Percentiles rank a stretch among this genome's conserved stretches.
Conservation (phyloP, 2,888 invertebrate species). For the Mesoligia furuncula region DNA sequence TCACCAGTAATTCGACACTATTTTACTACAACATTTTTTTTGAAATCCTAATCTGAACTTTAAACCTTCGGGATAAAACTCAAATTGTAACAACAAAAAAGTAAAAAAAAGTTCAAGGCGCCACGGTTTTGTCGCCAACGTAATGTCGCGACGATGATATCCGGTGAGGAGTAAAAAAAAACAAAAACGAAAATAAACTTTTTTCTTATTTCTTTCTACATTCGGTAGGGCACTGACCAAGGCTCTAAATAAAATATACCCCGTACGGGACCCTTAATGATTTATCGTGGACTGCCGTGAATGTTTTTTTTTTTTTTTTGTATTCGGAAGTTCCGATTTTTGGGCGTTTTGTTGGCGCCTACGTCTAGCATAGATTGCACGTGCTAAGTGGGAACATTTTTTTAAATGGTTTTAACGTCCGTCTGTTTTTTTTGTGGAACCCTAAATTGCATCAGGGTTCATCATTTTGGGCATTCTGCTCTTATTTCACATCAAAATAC, state of each 20-base stretch:
- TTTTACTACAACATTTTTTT: conserved; percentile 52
- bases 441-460: background rate
- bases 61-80: conserved; percentile 50
- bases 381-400: conserved; percentile 37
- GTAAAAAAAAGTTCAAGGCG: conserved; percentile 79
- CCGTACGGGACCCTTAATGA: conserved; percentile 78
- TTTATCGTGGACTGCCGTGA: conserved; percentile 78
- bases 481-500: background rate
- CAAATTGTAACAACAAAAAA: conserved; percentile 50
- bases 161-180: conserved; percentile 79
- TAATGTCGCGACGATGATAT: conserved; percentile 85
- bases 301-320: conserved; percentile 67
- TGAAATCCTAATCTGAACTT: conserved; percentile 40
- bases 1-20: conserved; percentile 71
- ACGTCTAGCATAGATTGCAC: conserved; percentile 46
- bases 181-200: conserved; percentile 56
- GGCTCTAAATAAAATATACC: conserved; percentile 78
- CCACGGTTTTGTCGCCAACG: conserved; percentile 86
- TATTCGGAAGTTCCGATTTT: conserved; percentile 53
- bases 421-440: background rate
- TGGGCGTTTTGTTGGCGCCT: conserved; percentile 63
- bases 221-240: conserved; percentile 71
- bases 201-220: conserved; percentile 36
- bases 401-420: background rate
- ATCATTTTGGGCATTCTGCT: background rate